phyloP scores from a whole-genome alignment of 1,140 invertebrate species.

The Hydropsyche tenuis region DNA sequence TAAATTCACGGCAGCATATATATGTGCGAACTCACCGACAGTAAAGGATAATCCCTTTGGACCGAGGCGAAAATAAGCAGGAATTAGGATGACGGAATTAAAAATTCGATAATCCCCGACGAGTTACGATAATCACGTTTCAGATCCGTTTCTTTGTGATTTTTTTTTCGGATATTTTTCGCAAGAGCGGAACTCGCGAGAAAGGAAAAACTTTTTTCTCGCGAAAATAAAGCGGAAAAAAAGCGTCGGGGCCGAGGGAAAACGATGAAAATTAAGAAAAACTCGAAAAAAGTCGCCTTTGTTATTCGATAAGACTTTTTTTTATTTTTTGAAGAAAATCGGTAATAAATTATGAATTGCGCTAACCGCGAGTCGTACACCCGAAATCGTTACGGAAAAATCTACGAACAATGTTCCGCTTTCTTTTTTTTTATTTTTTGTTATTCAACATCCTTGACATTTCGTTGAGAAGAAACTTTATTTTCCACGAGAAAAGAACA shows the following conservation, averaged over 20 bases:
- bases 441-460: too few relatives aligned
- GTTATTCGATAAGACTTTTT: too few relatives aligned
- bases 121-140: slow-evolving; percentile 31
- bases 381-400: too few relatives aligned
- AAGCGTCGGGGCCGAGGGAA: neutral
- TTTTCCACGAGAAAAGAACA: too few relatives aligned
- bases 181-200: neutral
- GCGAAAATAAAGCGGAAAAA: neutral
- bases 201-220: neutral
- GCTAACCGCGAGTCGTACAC: too few relatives aligned
- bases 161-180: slow-evolving; percentile 1
- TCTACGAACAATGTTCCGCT: too few relatives aligned
- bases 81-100: slow-evolving; percentile 30
- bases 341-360: too few relatives aligned
- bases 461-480: too few relatives aligned
- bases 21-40: too few relatives aligned
- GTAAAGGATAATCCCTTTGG: neutral
- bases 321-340: too few relatives aligned
- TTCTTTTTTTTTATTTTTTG: too few relatives aligned
- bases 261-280: slow-evolving; percentile 14
- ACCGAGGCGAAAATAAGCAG: slow-evolving; percentile 7
- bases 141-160: slow-evolving; percentile 24
- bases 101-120: slow-evolving; percentile 32
- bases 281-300: neutral
- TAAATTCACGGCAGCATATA: too few relatives aligned